phyloP scores from a whole-genome alignment of 2,888 invertebrate species.

The Ischnus inquisitorius region DNA sequence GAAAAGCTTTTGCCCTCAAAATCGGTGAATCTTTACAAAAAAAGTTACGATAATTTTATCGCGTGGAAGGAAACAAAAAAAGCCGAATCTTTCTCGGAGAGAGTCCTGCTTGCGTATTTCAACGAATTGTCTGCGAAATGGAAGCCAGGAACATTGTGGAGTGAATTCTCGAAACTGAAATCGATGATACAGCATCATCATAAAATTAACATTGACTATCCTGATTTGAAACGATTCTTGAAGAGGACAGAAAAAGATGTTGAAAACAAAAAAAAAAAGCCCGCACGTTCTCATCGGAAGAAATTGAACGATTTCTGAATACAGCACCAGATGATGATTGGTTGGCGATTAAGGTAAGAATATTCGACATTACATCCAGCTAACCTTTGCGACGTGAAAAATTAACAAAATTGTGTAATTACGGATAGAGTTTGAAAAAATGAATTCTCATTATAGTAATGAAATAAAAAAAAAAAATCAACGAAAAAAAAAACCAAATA shows the following conservation, averaged over 20 bases:
- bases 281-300: slow-evolving; percentile 25
- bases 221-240: slow-evolving; percentile 34
- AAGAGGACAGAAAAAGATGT: slow-evolving; percentile 27
- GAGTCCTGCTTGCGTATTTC: slow-evolving; percentile 60
- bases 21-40: slow-evolving; percentile 30
- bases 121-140: slow-evolving; percentile 42
- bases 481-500: neutral
- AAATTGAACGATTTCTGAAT: slow-evolving; percentile 47
- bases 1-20: slow-evolving; percentile 39
- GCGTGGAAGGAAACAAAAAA: slow-evolving; percentile 48
- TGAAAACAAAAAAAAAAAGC: slow-evolving; percentile 37
- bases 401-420: too few relatives aligned
- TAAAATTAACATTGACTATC: slow-evolving; percentile 43
- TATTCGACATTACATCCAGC: neutral
- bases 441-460: too few relatives aligned
- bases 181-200: slow-evolving; percentile 37
- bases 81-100: slow-evolving; percentile 33
- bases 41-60: slow-evolving; percentile 46
- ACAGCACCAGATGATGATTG: slow-evolving; percentile 66
- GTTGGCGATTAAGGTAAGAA: slow-evolving; percentile 62
- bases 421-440: too few relatives aligned
- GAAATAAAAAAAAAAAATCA: too few relatives aligned
- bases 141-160: slow-evolving; percentile 57
- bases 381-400: too few relatives aligned
- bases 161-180: slow-evolving; percentile 62